These are phyloP conservation scores for Drosophila conformis DNA, from an alignment of 2,888 invertebrate species.

Conservation along the genomic window DNA sequence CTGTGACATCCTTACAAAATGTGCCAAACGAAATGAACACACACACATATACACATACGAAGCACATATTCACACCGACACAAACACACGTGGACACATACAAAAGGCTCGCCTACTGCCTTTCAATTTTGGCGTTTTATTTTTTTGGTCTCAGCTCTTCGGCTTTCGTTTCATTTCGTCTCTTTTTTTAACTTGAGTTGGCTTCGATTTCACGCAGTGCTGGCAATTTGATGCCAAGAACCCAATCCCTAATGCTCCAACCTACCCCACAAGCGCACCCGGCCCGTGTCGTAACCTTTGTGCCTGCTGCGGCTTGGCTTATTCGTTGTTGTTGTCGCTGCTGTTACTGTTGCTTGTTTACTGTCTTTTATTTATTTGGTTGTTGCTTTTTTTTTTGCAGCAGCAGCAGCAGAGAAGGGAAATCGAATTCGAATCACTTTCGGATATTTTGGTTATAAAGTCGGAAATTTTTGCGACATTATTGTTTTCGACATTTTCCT, in stretches of 20 bases:
- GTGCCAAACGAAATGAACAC: constrained; percentile 61
- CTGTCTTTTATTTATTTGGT: constrained; percentile 70
- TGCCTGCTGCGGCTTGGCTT: constrained; percentile 52
- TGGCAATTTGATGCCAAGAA: constrained; percentile 73
- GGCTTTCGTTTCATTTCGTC: constrained; percentile 68
- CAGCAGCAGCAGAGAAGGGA: constrained; percentile 59
- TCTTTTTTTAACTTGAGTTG: constrained; percentile 57
- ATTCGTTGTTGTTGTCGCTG: constrained; percentile 43
- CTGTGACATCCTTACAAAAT: constrained; percentile 74
- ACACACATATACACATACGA: constrained; percentile 2
- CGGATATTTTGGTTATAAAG: constrained; percentile 83
- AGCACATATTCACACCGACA: constrained; percentile 9
- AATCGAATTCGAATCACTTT: constrained; percentile 84
- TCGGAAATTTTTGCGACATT: constrained; percentile 82
- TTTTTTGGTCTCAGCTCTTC: constrained; percentile 73
- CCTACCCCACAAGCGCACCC: neutral
- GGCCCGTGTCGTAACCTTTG: neutral
- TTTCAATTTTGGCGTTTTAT: constrained; percentile 74
- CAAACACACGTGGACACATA: constrained; percentile 26
- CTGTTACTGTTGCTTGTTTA: constrained; percentile 62
- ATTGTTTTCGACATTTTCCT: constrained; percentile 81
- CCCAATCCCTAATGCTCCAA: constrained; percentile 20
- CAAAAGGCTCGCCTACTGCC: constrained; percentile 45
- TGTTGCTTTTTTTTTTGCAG: constrained; percentile 20
- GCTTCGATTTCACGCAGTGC: constrained; percentile 80